Percentiles rank a stretch among this genome's conserved stretches.
These are phyloP conservation scores for Phymatocera aterrima DNA, from an alignment of 2,888 invertebrate species.

Conservation along the genomic window DNA sequence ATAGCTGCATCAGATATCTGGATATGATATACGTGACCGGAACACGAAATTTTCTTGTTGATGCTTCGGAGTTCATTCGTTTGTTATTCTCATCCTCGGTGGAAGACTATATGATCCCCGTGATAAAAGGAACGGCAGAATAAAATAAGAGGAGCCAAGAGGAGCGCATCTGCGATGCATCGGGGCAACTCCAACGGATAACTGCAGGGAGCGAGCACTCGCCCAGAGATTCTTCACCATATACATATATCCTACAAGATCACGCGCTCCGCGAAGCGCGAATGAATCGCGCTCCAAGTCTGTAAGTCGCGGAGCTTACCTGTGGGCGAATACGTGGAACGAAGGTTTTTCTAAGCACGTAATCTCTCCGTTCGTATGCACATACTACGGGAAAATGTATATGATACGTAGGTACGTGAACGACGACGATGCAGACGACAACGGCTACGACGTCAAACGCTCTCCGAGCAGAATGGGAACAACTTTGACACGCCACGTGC, in stretches of 20 bases:
- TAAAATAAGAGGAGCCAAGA: background rate
- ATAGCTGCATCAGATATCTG: too few relatives aligned
- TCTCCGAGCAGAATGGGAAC: conserved; percentile 2
- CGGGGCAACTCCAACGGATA: background rate
- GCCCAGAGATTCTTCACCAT: conserved; percentile 22
- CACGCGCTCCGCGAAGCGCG: conserved; percentile 33
- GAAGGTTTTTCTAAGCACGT: conserved; percentile 14
- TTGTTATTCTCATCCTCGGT: too few relatives aligned
- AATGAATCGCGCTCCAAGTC: conserved; percentile 37
- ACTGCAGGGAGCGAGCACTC: background rate
- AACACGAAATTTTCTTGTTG: too few relatives aligned
- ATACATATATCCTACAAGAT: too few relatives aligned
- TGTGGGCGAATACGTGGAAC: conserved; percentile 31
- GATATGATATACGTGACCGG: too few relatives aligned
- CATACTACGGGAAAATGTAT: background rate
- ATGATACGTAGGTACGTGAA: too few relatives aligned
- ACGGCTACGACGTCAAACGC: background rate
- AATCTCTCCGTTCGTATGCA: background rate
- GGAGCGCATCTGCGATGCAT: background rate
- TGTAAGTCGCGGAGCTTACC: conserved; percentile 20
- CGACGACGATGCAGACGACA: background rate
- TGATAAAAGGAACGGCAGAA: too few relatives aligned
- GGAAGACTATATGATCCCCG: too few relatives aligned
- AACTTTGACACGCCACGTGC: conserved; percentile 12
- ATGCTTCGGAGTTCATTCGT: too few relatives aligned